A percentile compares a stretch with the other conserved stretches of the same genome.
phyloP scores from a whole-genome alignment of 2,113 vertebrate species.

The Thermophis baileyi region DNA sequence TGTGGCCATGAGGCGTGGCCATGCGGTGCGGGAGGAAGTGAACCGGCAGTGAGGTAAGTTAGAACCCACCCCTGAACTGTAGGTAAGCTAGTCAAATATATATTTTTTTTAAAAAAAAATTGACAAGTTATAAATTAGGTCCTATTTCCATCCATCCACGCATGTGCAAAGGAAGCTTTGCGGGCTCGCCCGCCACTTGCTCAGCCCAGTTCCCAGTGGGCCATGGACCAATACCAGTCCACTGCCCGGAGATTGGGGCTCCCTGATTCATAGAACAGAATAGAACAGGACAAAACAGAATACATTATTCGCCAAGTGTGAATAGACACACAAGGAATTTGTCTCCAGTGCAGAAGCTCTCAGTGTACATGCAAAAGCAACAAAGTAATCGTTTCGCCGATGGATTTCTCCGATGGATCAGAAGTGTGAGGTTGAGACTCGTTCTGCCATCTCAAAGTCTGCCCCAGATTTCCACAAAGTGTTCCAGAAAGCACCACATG shows the following conservation, averaged over 20 bases:
- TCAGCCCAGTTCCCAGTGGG: too few relatives aligned
- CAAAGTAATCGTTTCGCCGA: background rate
- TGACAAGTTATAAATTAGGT: background rate
- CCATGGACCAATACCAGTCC: too few relatives aligned
- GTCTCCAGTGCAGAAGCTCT: background rate
- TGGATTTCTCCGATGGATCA: background rate
- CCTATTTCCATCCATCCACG: background rate
- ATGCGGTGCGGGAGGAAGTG: too few relatives aligned
- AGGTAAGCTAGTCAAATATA: too few relatives aligned
- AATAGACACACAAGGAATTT: background rate
- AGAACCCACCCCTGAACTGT: too few relatives aligned
- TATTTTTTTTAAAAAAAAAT: too few relatives aligned
- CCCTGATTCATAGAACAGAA: too few relatives aligned
- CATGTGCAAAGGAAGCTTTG: too few relatives aligned
- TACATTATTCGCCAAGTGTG: background rate
- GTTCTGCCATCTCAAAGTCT: background rate
- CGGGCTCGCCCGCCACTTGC: too few relatives aligned
- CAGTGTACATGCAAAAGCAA: background rate
- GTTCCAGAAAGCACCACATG: background rate
- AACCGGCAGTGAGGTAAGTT: too few relatives aligned
- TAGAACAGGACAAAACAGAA: background rate
- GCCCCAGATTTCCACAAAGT: background rate
- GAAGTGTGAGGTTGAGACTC: background rate
- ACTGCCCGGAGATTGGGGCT: too few relatives aligned
- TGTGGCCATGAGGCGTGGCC: too few relatives aligned